These are phyloP conservation scores for Apostichopus parvimensis DNA, from an alignment of 35 echinoderm and acorn worm genomes.

Conservation along the genomic window DNA sequence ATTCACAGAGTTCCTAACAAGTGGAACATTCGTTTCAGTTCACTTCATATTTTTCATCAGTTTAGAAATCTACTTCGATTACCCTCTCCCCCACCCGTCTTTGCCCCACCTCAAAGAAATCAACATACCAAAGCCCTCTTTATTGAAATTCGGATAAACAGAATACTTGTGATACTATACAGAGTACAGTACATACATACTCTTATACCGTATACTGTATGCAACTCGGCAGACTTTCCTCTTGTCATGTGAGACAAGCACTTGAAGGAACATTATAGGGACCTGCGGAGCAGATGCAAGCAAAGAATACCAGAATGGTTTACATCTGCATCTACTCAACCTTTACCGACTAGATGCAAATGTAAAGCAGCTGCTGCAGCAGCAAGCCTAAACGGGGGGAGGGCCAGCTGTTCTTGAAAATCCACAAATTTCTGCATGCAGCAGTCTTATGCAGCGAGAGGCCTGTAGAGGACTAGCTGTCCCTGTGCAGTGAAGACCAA, in stretches of 20 bases:
- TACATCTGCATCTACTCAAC: conserved; percentile 31
- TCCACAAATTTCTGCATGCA: not conserved
- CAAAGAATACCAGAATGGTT: conserved; percentile 22
- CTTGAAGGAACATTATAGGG: no score
- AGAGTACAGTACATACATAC: no score
- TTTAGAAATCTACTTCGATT: not conserved
- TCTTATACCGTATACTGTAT: no score
- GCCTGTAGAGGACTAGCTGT: not conserved
- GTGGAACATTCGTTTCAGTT: not conserved
- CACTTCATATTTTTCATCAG: not conserved
- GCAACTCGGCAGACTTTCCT: no score
- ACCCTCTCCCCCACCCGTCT: no score
- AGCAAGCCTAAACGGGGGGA: not conserved
- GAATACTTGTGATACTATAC: no score
- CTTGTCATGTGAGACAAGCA: no score
- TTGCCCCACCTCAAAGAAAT: no score
- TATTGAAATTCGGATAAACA: no score
- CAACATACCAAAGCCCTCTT: no score
- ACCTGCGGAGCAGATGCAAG: not conserved
- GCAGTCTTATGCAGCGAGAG: not conserved
- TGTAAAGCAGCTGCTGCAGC: conserved; percentile 30
- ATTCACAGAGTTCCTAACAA: not conserved
- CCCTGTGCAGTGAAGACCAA: conserved; percentile 14
- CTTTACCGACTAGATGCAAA: conserved; percentile 5
- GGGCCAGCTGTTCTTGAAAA: not conserved